Evolutionary conservation across 2,888 invertebrate species (phyloP).

Genomic region (Heteromurus nitidus): DNA sequence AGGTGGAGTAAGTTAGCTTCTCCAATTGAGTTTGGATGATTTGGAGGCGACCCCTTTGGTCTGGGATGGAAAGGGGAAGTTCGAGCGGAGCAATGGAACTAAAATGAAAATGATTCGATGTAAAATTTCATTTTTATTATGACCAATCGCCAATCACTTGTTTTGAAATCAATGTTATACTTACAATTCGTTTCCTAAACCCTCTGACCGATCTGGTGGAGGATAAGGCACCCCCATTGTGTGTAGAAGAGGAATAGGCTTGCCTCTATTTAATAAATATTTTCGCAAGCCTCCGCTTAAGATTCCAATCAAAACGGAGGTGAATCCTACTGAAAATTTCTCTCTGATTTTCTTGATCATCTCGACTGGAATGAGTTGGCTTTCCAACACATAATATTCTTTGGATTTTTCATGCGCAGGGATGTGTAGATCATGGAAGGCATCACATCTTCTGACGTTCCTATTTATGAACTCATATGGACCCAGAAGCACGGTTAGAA

Average conservation of each 20-base stretch:
- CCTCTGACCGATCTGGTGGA: background rate
- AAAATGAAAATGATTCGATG: background rate
- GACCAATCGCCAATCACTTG: too few relatives aligned
- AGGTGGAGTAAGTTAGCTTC: slow-evolving; percentile 17
- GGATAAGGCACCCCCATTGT: slow-evolving; percentile 31
- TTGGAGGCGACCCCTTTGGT: background rate
- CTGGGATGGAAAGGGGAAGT: slow-evolving; percentile 3
- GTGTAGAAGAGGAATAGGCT: slow-evolving; percentile 13
- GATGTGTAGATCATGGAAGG: slow-evolving; percentile 21
- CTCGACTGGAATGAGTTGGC: background rate
- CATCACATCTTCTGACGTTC: background rate
- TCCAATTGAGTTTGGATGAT: slow-evolving; percentile 5
- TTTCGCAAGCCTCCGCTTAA: slow-evolving; percentile 30
- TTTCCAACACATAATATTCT: slow-evolving; percentile 28
- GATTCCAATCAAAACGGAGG: slow-evolving; percentile 18
- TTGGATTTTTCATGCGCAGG: background rate
- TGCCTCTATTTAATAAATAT: slow-evolving; percentile 7
- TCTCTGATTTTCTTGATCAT: slow-evolving; percentile 14
- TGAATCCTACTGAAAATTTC: slow-evolving; percentile 10
- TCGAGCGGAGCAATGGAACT: slow-evolving; percentile 28
- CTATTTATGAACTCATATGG: slow-evolving; percentile 37
- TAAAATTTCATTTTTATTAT: background rate
- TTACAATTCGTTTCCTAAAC: slow-evolving; percentile 49
- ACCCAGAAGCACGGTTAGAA: slow-evolving; percentile 12
- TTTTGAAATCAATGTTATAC: slow-evolving; percentile 1